Percentiles rank a stretch among this genome's conserved stretches.
phyloP scores from a whole-genome alignment of 2,113 vertebrate species.

The Globicephala melas region DNA sequence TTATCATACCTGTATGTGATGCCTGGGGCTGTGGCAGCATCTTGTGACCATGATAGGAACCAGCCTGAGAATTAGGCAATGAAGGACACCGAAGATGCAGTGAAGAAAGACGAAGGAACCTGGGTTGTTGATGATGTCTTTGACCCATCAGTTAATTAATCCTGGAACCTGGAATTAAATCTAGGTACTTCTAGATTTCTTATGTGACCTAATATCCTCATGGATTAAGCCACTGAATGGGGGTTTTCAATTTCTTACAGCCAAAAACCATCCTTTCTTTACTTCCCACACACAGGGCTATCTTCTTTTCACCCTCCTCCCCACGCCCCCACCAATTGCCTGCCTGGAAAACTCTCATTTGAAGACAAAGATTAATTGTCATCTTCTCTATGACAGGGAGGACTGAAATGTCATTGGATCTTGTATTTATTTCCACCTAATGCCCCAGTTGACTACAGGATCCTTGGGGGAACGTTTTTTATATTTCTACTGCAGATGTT shows the following conservation, averaged over 20 bases:
- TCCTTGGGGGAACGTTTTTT: not conserved
- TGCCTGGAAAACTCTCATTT: not conserved
- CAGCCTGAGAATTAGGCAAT: not conserved
- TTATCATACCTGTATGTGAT: not conserved
- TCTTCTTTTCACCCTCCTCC: not conserved
- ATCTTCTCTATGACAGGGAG: not conserved
- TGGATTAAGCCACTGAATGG: not conserved
- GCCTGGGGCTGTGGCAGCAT: not conserved
- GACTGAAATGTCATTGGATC: not conserved
- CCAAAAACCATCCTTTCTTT: not conserved
- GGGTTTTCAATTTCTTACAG: not conserved
- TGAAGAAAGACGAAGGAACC: not conserved
- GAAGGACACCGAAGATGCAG: not conserved
- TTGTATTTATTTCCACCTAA: not conserved
- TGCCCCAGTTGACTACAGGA: not conserved
- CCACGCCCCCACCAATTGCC: too few species aligned
- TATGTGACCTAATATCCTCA: not conserved
- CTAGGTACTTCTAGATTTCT: not conserved
- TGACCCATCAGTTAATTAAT: not conserved
- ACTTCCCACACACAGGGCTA: not conserved
- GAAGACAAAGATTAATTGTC: not conserved
- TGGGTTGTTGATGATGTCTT: not conserved
- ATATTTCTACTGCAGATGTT: constrained; percentile 26
- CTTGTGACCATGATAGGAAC: not conserved
- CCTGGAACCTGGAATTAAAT: not conserved